Percentiles rank a stretch among this genome's conserved stretches.
These are phyloP conservation scores for Sorex araneus DNA, from an alignment of 2,113 vertebrate species.

Conservation along the genomic window DNA sequence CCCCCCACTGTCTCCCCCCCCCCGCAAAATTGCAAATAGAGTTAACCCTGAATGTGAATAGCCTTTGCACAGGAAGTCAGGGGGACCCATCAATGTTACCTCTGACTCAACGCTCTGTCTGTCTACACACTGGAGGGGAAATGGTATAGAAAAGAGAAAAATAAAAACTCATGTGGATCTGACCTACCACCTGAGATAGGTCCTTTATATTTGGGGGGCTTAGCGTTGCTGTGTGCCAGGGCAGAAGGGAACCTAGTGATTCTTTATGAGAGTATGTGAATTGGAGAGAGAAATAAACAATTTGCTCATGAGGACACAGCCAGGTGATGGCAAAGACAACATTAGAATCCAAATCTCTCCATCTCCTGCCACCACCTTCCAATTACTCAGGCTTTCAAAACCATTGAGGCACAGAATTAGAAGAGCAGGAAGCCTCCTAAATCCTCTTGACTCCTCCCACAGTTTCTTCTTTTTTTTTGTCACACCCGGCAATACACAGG, in stretches of 20 bases:
- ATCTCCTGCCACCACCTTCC: neutral
- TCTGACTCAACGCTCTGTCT: neutral
- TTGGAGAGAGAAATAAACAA: neutral
- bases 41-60: no score
- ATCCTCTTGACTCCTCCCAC: neutral
- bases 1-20: no score
- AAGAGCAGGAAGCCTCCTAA: slow-evolving; percentile 22
- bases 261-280: neutral
- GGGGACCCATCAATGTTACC: neutral
- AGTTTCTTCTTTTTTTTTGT: no score
- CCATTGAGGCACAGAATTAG: slow-evolving; percentile 29
- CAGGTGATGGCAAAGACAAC: neutral
- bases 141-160: rapidly evolving
- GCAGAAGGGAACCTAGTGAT: neutral
- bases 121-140: neutral
- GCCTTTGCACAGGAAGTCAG: neutral
- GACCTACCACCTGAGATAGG: neutral
- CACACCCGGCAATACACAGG: no score
- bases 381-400: slow-evolving; percentile 53
- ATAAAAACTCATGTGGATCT: no score
- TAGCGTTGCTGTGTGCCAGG: neutral
- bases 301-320: neutral
- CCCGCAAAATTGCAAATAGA: no score
- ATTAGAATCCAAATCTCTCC: neutral
- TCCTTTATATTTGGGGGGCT: neutral